Conservation (phyloP, 1,140 invertebrate genomes). For the Sycophaga agraensis region DNA sequence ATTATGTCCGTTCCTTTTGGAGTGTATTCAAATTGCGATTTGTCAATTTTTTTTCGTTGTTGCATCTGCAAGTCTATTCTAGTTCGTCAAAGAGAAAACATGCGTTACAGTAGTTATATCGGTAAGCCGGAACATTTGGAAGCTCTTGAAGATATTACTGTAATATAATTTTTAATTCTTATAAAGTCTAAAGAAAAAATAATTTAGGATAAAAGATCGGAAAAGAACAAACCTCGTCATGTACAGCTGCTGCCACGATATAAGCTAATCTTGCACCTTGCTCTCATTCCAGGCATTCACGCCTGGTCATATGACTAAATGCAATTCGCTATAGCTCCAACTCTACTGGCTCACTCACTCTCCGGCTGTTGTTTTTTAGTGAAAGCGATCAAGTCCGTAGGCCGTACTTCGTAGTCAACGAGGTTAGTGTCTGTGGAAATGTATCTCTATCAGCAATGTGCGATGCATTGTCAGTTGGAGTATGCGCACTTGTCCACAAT, state of each 20-base stretch:
- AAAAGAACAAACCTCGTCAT: constrained; percentile 4
- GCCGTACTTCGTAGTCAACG: no score
- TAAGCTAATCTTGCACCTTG: constrained; percentile 15
- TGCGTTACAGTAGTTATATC: background rate
- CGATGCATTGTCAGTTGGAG: no score
- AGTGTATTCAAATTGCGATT: background rate
- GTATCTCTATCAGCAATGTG: no score
- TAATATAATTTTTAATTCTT: background rate
- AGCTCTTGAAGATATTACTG: background rate
- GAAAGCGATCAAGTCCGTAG: no score
- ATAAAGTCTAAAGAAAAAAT: background rate
- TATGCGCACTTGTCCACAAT: no score
- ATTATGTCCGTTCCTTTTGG: no score
- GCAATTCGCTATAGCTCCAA: no score
- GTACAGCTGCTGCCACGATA: background rate
- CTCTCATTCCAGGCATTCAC: constrained; percentile 21
- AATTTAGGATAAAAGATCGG: background rate
- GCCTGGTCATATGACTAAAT: constrained; percentile 10
- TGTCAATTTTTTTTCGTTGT: background rate
- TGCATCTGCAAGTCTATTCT: background rate
- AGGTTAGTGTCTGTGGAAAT: no score
- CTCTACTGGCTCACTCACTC: no score
- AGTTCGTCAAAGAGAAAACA: background rate
- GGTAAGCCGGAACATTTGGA: background rate
- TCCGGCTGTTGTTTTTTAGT: no score